phyloP scores from a whole-genome alignment of 2,888 invertebrate species.

The Caenorhabditis zanzibari region DNA sequence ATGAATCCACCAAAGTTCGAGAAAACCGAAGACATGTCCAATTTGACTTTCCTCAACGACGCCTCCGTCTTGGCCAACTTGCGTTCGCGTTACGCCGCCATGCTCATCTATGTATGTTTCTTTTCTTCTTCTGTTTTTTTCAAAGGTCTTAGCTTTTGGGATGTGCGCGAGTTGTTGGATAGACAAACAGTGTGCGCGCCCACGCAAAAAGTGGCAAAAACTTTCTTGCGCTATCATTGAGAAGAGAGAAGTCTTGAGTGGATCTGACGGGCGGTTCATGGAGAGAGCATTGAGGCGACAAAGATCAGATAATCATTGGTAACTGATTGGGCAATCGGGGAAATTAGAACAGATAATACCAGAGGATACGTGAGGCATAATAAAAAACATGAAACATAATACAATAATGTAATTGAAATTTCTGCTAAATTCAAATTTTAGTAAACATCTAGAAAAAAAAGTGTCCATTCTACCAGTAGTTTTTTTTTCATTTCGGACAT shows the following conservation, averaged over 20 bases:
- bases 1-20: constrained; percentile 99
- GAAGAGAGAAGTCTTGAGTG: constrained; percentile 26
- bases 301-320: constrained; percentile 1
- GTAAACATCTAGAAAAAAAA: too few relatives aligned
- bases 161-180: constrained; percentile 30
- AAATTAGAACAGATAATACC: too few relatives aligned
- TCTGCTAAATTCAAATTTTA: too few relatives aligned
- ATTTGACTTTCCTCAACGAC: constrained; percentile 99
- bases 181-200: constrained; percentile 49
- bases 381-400: neutral
- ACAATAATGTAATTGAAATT: too few relatives aligned
- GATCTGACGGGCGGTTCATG: constrained; percentile 1
- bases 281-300: too few relatives aligned
- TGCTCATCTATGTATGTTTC: constrained; percentile 87
- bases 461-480: too few relatives aligned
- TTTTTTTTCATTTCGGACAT: too few relatives aligned
- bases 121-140: constrained; percentile 1
- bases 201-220: constrained; percentile 44
- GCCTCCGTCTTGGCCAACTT: constrained; percentile 98
- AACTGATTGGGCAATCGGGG: neutral
- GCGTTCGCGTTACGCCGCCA: constrained; percentile 97
- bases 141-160: constrained; percentile 5
- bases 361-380: too few relatives aligned
- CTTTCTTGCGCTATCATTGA: constrained; percentile 12
- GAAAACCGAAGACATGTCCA: constrained; percentile 88